Base-by-base conservation (phyloP, 2,113 vertebrate species). In the Hippocampus abdominalis region DNA sequence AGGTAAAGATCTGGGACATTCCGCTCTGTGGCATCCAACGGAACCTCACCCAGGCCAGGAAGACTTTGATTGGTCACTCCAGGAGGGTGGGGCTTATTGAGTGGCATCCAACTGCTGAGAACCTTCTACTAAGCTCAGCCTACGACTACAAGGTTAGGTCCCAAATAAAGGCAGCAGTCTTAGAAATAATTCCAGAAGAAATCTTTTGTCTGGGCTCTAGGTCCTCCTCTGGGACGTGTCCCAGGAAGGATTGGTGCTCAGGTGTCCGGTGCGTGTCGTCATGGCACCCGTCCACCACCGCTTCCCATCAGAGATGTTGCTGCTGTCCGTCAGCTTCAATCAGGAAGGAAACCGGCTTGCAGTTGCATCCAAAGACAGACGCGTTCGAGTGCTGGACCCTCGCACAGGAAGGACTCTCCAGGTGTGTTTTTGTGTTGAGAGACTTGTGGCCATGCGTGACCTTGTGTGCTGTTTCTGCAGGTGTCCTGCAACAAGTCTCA, bases 1-100 rank as follows among this genome's bases (percentile, higher is more conserved):
- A 98, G 96, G 92, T 98, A 64, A 98, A 96, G 85, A 87, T 98
- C 70, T 98, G 96, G 96, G 91, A 94, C 48, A 94, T 99, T 74
- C 97, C 97, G 0, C 89, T 88, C 42, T 86, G 91, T 3, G 89
- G 95, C 1, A 75, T 98, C 63, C 75, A 91, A 0, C 91, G 81
- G 72, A 94, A 93, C 81, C 81, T 98, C 69, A 94, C 90, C 0
- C 78, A 23, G 72, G 89, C 92, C 0, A 91, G 82, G 82, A 96
- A 95, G 74, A 95, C 96, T 70, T 93, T 98, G 68, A 69, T 90
- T 54, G 93, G 92, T 27, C 97, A 99, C 3, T 42, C 82, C 10
- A 92, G 94, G 77, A 92, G 95, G 72, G 97, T 98, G 2, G 93
- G 94, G n/a, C 91, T 98, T 53, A 93, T 99, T 8, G 96, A 98